A percentile compares a stretch with the other conserved stretches of the same genome.
These are phyloP conservation scores for Petrocephalus microphthalmus DNA, from an alignment of 2,113 vertebrate genomes.

Conservation along the genomic window DNA sequence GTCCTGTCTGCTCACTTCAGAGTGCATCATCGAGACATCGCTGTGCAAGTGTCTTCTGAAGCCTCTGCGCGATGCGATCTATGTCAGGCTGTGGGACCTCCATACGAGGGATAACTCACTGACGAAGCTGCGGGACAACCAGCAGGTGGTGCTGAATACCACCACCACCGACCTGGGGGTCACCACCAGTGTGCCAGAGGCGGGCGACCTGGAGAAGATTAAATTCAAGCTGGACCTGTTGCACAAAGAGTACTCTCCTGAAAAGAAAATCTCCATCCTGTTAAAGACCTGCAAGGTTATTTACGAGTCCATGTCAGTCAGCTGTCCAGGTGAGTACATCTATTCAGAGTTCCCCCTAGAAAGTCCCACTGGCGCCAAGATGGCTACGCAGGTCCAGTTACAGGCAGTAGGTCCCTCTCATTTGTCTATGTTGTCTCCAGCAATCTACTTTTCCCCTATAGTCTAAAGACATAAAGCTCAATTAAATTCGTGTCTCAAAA, in stretches of 20 bases:
- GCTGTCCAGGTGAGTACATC: conserved; percentile 71
- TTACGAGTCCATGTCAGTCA: conserved; percentile 90
- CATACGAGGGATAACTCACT: conserved; percentile 64
- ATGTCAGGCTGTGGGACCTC: conserved; percentile 73
- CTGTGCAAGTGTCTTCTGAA: conserved; percentile 92
- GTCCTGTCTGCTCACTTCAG: conserved; percentile 46
- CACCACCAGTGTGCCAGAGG: conserved; percentile 84
- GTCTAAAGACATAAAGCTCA: no score
- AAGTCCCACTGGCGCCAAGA: background rate
- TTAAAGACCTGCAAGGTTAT: conserved; percentile 96
- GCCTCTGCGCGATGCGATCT: conserved; percentile 76
- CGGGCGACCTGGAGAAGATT: conserved; percentile 82
- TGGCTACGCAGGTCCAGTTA: background rate
- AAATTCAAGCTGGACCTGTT: conserved; percentile 73
- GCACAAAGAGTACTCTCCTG: conserved; percentile 87
- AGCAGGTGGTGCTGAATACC: conserved; percentile 74
- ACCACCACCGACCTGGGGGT: conserved; percentile 87
- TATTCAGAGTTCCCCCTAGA: background rate
- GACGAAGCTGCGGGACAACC: conserved; percentile 80
- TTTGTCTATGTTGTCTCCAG: background rate
- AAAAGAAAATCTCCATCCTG: conserved; percentile 85
- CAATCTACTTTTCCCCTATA: background rate
- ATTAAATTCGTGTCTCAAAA: background rate
- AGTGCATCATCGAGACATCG: conserved; percentile 78
- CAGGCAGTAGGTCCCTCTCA: background rate